Evolutionary conservation across 2,888 invertebrate genomes (phyloP), one percentile per base, ranked within the genome.

Genomic region (Pherbina coryleti): DNA sequence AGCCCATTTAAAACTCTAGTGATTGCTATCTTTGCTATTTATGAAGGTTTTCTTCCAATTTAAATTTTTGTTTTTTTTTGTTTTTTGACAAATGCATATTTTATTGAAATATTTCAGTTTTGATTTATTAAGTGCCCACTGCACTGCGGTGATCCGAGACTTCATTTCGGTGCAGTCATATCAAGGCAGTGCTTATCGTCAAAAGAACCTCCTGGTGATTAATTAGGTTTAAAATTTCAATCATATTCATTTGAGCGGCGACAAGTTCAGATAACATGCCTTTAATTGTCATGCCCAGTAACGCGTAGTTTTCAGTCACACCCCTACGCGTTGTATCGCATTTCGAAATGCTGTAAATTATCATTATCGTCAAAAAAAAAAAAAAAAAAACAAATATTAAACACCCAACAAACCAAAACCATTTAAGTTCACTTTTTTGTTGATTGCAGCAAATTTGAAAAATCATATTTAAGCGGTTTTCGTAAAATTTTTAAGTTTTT

Each of bases 161-260:
- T 44, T 44, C n/a, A n/a, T n/a, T 11, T 44, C 44, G 37, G 8
- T 1, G 11, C 22, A 22, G 25, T 4, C 28, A 60, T 60, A 60
- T 14, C n/a, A 49, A 44, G 22, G 9, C 5, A 49, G 17, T 2
- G 49, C 49, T 69, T 69, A 69, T 49, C 69, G 69, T 69, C 19
- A 28, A 51, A 49, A n/a, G 69, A 69, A 22, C 17, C 51, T 14
- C 64, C 1, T 22, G 25, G 25, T 69, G 69, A 69, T 69, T 69
- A 69, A 69, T 69, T 69, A 69, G 53, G 51, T 51, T 69, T 69
- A 31, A 69, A 51, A 69, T 69, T 69, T 69, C 51, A 69, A 69
- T 22, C 49, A 69, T 49, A 51, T 28, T 4, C n/a, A n/a, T 53
- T 14, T 49, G 44, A 25, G 25, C 25, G 22, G 51, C 11, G 25